Conservation (phyloP, 2,888 invertebrate genomes). For the Micoletzkya japonica region DNA sequence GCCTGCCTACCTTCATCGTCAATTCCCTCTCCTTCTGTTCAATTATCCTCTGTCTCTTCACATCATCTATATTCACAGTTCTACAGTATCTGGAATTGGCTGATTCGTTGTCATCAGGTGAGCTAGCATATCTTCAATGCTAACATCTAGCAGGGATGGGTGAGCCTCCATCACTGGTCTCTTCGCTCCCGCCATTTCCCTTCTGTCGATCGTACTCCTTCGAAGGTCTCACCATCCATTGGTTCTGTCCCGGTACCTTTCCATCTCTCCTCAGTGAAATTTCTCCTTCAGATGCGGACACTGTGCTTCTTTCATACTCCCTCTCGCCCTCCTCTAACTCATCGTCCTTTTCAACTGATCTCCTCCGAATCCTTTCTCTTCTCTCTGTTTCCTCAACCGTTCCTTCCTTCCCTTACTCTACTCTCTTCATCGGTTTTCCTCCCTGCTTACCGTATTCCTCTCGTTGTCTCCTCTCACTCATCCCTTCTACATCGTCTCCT, state of each 20-base stretch:
- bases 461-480: not conserved
- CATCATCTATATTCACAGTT: not conserved
- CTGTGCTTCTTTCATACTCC: conserved; percentile 5
- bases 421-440: conserved; percentile 16
- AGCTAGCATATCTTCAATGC: not conserved
- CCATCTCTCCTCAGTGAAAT: not conserved
- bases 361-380: not conserved
- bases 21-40: conserved; percentile 25
- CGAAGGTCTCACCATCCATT: not conserved
- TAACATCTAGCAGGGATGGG: conserved; percentile 7
- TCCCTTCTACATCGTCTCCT: not conserved
- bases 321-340: not conserved
- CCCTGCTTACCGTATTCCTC: not conserved
- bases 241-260: not conserved
- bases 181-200: not conserved
- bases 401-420: not conserved
- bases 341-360: not conserved
- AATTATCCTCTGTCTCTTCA: conserved; percentile 14
- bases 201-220: conserved; percentile 10
- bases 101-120: conserved; percentile 16
- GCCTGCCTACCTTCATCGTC: conserved; percentile 2
- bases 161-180: not conserved
- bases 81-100: conserved; percentile 19
- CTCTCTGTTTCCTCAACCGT: not conserved
- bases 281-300: conserved; percentile 1